Evolutionary conservation across 2,113 vertebrate species (phyloP).

Genomic region (Pholis gunnellus): DNA sequence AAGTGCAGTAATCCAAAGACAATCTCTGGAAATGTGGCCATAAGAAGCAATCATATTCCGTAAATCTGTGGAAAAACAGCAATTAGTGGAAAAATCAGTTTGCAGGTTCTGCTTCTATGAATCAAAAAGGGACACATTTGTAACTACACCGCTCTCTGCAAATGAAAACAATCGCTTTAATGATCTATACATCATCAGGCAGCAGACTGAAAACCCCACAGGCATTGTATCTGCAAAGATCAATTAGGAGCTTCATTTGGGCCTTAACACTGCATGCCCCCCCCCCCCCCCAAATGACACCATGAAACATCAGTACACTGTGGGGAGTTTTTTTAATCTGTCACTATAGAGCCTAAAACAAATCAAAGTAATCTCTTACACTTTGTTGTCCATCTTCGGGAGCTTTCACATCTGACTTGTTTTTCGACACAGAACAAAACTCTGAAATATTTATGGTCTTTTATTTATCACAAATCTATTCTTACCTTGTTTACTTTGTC

Average conservation of each 20-base stretch:
- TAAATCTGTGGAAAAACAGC: neutral
- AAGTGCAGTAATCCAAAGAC: neutral
- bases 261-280: neutral
- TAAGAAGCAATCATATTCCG: neutral
- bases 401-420: neutral
- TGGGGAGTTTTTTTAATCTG: neutral
- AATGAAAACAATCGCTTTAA: constrained; percentile 11
- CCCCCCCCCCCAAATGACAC: neutral
- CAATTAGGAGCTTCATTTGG: constrained; percentile 26
- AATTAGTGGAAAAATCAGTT: neutral
- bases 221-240: constrained; percentile 8
- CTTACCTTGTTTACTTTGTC: neutral
- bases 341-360: neutral
- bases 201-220: neutral
- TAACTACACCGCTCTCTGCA: neutral
- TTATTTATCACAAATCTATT: constrained; percentile 5
- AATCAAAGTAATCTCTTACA: constrained; percentile 6
- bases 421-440: neutral
- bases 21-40: neutral
- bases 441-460: neutral
- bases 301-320: neutral
- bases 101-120: neutral
- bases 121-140: neutral
- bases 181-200: neutral
- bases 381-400: neutral